Conservation (phyloP, 2,888 invertebrate species). For the Empis livida region DNA sequence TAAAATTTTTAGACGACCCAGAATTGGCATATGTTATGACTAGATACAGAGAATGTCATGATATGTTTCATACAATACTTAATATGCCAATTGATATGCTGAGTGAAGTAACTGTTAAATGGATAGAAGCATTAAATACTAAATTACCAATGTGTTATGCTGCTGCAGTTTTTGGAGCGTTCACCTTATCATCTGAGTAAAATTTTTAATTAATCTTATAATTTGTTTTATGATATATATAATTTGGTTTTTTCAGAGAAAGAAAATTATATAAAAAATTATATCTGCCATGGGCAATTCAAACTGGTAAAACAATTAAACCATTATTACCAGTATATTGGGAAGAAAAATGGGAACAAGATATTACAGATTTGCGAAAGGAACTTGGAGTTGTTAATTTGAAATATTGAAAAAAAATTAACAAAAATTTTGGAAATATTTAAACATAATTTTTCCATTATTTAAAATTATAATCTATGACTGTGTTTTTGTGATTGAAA, state of each 20-base stretch:
- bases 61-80: conserved; percentile 81
- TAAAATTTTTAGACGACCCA: conserved; percentile 78
- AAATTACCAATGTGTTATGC: conserved; percentile 91
- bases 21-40: conserved; percentile 94
- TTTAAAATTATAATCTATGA: no score
- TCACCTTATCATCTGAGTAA: conserved; percentile 65
- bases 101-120: conserved; percentile 87
- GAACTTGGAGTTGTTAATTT: conserved; percentile 64
- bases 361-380: conserved; percentile 61
- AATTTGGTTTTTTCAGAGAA: conserved; percentile 38
- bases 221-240: conserved; percentile 2
- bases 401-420: neutral
- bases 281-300: conserved; percentile 78
- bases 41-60: conserved; percentile 93
- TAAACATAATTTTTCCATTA: no score
- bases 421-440: no score
- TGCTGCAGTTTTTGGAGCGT: conserved; percentile 86
- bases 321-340: conserved; percentile 80
- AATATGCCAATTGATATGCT: conserved; percentile 92
- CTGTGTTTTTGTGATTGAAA: no score
- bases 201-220: conserved; percentile 7
- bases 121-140: conserved; percentile 94
- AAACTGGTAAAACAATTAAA: conserved; percentile 58
- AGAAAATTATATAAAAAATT: conserved; percentile 59
- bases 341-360: conserved; percentile 89